These are phyloP conservation scores for Tragelaphus imberbis DNA, from an alignment of 2,113 vertebrate genomes.

Conservation along the genomic window DNA sequence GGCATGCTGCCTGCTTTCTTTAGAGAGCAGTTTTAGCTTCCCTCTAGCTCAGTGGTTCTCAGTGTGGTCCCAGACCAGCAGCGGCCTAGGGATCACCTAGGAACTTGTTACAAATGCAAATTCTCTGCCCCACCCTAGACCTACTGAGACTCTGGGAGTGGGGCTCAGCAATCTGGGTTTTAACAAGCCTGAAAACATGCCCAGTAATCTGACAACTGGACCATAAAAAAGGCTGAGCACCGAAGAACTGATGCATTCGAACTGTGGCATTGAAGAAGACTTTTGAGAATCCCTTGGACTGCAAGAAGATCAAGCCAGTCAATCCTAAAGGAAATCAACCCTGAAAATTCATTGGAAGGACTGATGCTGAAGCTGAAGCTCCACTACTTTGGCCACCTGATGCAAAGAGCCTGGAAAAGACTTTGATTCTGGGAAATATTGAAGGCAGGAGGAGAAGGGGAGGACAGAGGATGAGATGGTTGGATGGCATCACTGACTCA, in stretches of 20 bases:
- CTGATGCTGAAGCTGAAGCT: neutral
- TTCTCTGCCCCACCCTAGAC: neutral
- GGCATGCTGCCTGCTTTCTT: neutral
- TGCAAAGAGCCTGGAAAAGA: neutral
- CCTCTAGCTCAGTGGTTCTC: neutral
- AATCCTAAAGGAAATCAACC: neutral
- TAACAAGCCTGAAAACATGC: neutral
- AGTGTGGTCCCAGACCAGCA: neutral
- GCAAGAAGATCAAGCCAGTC: neutral
- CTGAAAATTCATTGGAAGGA: neutral
- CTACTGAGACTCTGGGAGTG: neutral
- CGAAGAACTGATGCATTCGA: neutral
- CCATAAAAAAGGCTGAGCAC: neutral
- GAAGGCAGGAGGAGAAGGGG: neutral
- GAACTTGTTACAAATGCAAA: neutral
- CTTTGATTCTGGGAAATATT: neutral
- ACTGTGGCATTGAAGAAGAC: neutral
- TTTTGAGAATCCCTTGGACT: neutral
- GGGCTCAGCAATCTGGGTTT: neutral
- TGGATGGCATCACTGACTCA: neutral
- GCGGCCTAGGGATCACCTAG: neutral
- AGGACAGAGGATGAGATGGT: neutral
- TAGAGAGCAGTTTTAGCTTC: neutral
- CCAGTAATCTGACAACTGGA: neutral
- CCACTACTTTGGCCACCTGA: neutral